phyloP scores from a whole-genome alignment of 2,888 invertebrate species.

The Ypsolopha scabrella region DNA sequence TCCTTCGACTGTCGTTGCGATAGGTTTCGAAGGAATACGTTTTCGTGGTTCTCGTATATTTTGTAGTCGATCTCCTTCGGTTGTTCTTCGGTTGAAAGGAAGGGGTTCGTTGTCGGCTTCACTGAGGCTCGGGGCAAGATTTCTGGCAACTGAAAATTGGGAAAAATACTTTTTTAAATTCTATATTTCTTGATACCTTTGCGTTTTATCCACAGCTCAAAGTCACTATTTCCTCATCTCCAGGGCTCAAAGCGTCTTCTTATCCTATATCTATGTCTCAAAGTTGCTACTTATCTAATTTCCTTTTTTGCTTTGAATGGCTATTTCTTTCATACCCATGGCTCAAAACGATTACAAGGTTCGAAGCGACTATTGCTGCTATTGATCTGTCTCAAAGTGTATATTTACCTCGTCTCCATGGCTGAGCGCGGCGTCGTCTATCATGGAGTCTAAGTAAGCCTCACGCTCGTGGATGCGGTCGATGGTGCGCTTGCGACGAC shows the following conservation, averaged over 20 bases:
- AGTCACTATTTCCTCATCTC: too few species aligned
- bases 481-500: conserved; percentile 39
- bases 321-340: too few species aligned
- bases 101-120: conserved; percentile 41
- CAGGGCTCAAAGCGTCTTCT: too few species aligned
- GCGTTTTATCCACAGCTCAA: too few species aligned
- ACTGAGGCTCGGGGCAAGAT: conserved; percentile 41
- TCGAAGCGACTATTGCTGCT: too few species aligned
- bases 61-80: conserved; percentile 27
- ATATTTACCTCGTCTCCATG: conserved; percentile 22
- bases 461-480: conserved; percentile 55
- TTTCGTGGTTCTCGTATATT: conserved; percentile 58
- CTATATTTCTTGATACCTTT: too few species aligned
- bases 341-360: too few species aligned
- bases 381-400: too few species aligned
- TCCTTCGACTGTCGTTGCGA: conserved; percentile 56
- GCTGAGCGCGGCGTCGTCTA: conserved; percentile 30
- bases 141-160: conserved; percentile 41
- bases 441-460: conserved; percentile 38
- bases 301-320: too few species aligned
- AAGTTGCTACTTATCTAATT: too few species aligned
- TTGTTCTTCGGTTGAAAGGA: conserved; percentile 29
- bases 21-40: conserved; percentile 49
- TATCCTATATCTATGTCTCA: too few species aligned
- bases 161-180: not conserved